These are phyloP conservation scores for Eupithecia exiguata DNA, from an alignment of 2,888 invertebrate species.

Conservation along the genomic window DNA sequence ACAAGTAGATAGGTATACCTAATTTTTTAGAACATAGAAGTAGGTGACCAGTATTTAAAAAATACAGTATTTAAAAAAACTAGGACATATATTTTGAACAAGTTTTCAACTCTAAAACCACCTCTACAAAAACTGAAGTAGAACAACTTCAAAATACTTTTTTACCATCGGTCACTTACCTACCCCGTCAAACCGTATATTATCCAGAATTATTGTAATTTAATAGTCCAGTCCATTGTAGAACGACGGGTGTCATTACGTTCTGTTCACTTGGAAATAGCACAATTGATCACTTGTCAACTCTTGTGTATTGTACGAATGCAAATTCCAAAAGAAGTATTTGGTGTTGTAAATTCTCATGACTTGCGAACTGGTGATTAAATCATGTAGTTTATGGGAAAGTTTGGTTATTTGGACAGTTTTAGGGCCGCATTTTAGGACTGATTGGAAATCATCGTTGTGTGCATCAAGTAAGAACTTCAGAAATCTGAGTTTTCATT, in stretches of 20 bases:
- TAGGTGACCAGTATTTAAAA: too few species aligned
- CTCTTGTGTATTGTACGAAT: constrained; percentile 60
- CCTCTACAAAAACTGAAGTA: not conserved
- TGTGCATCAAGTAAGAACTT: not conserved
- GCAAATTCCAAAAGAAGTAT: constrained; percentile 59
- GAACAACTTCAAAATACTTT: not conserved
- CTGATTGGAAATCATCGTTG: not conserved
- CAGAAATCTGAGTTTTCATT: too few species aligned
- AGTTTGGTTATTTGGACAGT: not conserved
- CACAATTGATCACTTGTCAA: constrained; percentile 80
- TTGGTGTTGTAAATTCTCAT: constrained; percentile 64
- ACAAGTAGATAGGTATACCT: too few species aligned
- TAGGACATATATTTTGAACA: too few species aligned
- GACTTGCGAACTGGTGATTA: constrained; percentile 41
- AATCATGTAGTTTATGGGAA: not conserved
- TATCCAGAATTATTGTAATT: constrained; percentile 74
- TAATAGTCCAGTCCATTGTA: constrained; percentile 67
- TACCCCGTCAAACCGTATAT: constrained; percentile 36
- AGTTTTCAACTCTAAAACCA: not conserved
- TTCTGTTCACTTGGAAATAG: constrained; percentile 67
- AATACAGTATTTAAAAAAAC: too few species aligned
- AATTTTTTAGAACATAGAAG: too few species aligned
- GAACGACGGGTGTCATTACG: constrained; percentile 59
- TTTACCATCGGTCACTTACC: constrained; percentile 42
- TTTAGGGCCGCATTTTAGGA: not conserved